Evolutionary conservation across 2,888 invertebrate genomes (phyloP), one percentile per base, ranked within the genome.

Genomic region (Stegophylla sp.): DNA sequence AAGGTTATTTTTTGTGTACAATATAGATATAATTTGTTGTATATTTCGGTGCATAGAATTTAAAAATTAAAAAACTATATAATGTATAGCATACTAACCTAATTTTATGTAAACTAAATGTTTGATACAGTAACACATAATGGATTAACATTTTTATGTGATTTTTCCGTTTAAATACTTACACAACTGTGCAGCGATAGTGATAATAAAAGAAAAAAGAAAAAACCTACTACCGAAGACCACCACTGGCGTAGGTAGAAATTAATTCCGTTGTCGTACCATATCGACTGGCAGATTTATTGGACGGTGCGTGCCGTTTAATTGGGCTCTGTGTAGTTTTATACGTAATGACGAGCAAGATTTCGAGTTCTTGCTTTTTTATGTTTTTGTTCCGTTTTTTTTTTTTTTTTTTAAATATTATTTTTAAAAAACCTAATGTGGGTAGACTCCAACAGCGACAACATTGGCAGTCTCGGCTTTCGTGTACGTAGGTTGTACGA

Each of bases 251-350:
- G 79, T 79, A 71, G 79, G 79, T 71, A 71, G 79, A 79, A 79
- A 79, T 71, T 79, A 79, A 79, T 79, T 79, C 79, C 48, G 79
- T 79, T 79, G 69, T 63, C 77, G 61, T 59, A 69, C 56, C 51
- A 28, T 71, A 79, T 61, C 69, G 79, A 71, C 79, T 71, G 79
- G 79, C 79, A 71, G 79, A 79, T 79, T 79, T 79, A 79, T 79
- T 61, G 71, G 63, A 71, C 17, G 71, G 45, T 79, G 63, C 71
- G 71, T 71, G 61, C 79, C 69, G 69, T 79, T 79, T 79, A 79
- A 79, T 79, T 79, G 79, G 77, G 69, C 79, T 69, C 79, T 71
- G 67, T 79, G 79, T 79, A 71, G 79, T 79, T 59, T 79, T 66
- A 66, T 41, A 48, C 34, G n/a, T 26, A 76, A 53, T 76, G 71